These are phyloP conservation scores for Aphelenchoides fujianensis DNA, from an alignment of 1,140 invertebrate species.

Conservation along the genomic window DNA sequence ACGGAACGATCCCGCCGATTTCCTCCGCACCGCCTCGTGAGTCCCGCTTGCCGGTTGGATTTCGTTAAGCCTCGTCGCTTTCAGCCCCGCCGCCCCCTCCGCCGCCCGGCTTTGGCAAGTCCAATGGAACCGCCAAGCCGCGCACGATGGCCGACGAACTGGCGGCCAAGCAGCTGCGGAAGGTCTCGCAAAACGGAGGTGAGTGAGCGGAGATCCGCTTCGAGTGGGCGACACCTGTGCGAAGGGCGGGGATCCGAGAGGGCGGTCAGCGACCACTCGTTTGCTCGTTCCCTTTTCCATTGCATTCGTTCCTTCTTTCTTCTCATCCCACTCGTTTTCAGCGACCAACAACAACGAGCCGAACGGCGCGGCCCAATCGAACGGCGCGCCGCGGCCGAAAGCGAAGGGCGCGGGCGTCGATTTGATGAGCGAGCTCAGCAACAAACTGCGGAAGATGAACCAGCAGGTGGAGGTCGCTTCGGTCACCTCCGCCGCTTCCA, in stretches of 20 bases:
- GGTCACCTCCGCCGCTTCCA: conserved; percentile 1
- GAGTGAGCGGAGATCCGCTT: neutral
- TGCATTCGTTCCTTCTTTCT: neutral
- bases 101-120: neutral
- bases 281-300: too few species aligned
- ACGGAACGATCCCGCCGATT: neutral
- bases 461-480: neutral
- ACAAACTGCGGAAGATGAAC: neutral
- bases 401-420: neutral
- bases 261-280: too few species aligned
- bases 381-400: neutral
- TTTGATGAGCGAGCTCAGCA: conserved; percentile 14
- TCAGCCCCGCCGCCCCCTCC: conserved; percentile 3
- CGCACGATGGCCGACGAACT: conserved; percentile 3
- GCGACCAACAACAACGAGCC: neutral
- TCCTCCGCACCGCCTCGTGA: neutral
- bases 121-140: neutral
- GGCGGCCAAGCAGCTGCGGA: neutral
- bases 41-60: too few species aligned
- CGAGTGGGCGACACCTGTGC: too few species aligned
- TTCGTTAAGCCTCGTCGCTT: too few species aligned
- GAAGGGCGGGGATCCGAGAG: too few species aligned
- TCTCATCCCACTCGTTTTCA: neutral
- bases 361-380: neutral
- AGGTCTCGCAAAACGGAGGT: conserved; percentile 4